Base-by-base conservation (phyloP, 2,797 vertebrate genomes). In the Argentina silus region DNA sequence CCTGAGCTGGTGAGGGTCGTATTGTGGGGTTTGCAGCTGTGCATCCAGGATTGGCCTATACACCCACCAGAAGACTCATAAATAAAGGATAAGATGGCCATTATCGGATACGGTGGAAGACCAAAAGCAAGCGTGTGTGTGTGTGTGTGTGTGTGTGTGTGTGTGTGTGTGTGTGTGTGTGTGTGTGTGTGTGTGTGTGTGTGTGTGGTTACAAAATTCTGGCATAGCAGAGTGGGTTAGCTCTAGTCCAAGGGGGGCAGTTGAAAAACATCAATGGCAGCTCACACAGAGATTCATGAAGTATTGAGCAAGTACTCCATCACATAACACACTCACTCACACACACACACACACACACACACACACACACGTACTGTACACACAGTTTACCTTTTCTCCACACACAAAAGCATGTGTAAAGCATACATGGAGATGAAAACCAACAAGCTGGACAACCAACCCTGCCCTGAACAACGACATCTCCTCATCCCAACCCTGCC, bases 211-310 rank as follows among this genome's bases (percentile, higher is more conserved):
- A 83, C 81, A 53, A 70, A 90, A 79, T 84, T 88, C 89, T 84
- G 84, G 70, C 70, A 78, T 72, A 70, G 87, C 84, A 83, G 77
- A 85, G 85, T 73, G 82, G 81, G 83, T 80, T 75, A 76, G 74
- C 75, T 85, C 71, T 75, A 67, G 66, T 84, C 79, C 84, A 87
- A 84, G 27, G 77, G 78, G 79, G 76, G 72, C 70, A 75, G 88
- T 87, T 86, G 85, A 65, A 80, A 73, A 67, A 79, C 74, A 84
- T 90, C 85, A 83, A 88, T 88, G 86, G 78, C 19, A 70, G 83
- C 82, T 73, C 76, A 87, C 84, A 78, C 42, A 36, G 68, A 7
- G 14, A 81, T 72, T 86, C 45, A 53, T 83, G 42, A 70, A 43
- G 59, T 60, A 62, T 60, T 63, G 62, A 50, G 56, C 4, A 61